Base-by-base conservation (phyloP, 2,888 invertebrate genomes). In the Encarsia formosa region DNA sequence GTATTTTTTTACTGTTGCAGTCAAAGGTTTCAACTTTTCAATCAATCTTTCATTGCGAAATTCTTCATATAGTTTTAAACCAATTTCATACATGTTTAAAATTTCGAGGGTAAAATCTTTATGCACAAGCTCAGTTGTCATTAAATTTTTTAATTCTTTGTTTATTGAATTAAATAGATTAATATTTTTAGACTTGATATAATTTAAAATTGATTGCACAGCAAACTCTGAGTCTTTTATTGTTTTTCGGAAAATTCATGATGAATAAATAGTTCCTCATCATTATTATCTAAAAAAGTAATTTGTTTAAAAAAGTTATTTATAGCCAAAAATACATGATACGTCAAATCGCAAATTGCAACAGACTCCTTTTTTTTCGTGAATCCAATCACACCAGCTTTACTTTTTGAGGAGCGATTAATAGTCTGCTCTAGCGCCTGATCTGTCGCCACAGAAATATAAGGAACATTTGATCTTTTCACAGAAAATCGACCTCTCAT, bases 361-460 rank as follows among this genome's bases (percentile, higher is more conserved):
- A 55, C 45, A 13, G n/a, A 24, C n/a, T 48, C 44, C 35, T 49
- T 44, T 15, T 49, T 38, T 19, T 32, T 16, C 9, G 43, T 42
- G 16, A 2, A 24, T 34, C 51, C 51, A 22, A 47, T 48, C 19
- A 54, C 15, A 2, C 47, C 50, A 2, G n/a, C 5, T 18, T 2
- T 18, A 35, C 47, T 48, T 32, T 51, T 50, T 4, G 6, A 15
- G 5, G 39, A 11, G 2, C 44, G 43, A 44, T 54, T 54, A 13
- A 54, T 51, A 3, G 50, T 43, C 20, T 45, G 37, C 22, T 54
- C 54, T 15, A 54, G 19, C 5, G 32, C 37, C 40, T 51, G 54
- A 35, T 54, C 47, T n/a, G 42, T 41, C 9, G 48, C 42, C 1
- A 55, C 42, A 1, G 55, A 55, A 5, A 44, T 48, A 29, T 37